Percentiles rank a stretch among this genome's conserved stretches.
Evolutionary conservation across 2,113 vertebrate species (phyloP).

Genomic region (Jaculus jaculus): DNA sequence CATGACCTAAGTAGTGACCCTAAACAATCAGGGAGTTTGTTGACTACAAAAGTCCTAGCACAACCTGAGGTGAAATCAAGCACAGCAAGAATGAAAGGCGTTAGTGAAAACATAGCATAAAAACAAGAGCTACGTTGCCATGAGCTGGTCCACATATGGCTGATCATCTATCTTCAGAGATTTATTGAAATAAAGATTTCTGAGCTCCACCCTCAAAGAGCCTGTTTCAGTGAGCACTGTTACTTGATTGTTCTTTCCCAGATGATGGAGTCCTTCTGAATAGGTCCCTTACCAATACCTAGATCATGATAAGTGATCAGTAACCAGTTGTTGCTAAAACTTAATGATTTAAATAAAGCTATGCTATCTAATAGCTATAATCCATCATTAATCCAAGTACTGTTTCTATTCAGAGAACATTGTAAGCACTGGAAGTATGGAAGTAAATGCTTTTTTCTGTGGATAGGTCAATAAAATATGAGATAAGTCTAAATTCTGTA

Average conservation of each 20-base stretch:
- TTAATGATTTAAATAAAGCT: slow-evolving; percentile 26
- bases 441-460: background rate
- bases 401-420: background rate
- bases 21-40: background rate
- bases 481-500: background rate
- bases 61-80: background rate
- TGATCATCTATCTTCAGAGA: background rate
- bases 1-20: background rate
- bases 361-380: slow-evolving; percentile 10
- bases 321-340: slow-evolving; percentile 13
- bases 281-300: background rate
- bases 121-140: background rate
- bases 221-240: background rate
- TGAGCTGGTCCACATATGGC: background rate
- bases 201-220: background rate
- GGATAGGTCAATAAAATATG: background rate
- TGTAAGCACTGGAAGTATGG: background rate
- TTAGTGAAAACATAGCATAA: background rate
- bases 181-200: background rate
- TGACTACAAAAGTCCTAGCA: background rate
- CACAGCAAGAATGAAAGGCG: background rate
- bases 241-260: background rate
- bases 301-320: background rate
- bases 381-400: background rate
- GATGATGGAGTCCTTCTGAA: background rate